Percentiles rank a stretch among this genome's conserved stretches.
phyloP scores from a whole-genome alignment of 2,797 vertebrate species.

The Synaphobranchus kaupii region DNA sequence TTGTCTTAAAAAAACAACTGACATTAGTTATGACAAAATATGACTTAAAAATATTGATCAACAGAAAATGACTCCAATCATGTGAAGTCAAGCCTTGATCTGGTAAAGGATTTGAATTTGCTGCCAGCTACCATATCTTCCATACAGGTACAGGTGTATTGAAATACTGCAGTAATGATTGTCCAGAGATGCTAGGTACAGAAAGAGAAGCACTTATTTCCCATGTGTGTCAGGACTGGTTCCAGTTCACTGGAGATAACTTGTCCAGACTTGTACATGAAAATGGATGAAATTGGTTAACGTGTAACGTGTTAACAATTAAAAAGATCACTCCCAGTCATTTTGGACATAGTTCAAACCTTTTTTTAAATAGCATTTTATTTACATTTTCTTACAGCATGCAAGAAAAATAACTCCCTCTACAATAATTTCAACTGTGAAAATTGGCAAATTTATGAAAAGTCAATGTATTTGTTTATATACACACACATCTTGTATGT shows the following conservation, averaged over 20 bases:
- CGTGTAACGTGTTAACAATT: background rate
- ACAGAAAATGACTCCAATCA: background rate
- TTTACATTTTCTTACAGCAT: conserved; percentile 46
- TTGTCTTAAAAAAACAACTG: background rate
- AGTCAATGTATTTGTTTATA: conserved; percentile 31
- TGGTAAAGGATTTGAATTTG: background rate
- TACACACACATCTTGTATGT: conserved; percentile 30
- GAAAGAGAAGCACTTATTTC: background rate
- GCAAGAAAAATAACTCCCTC: conserved; percentile 38
- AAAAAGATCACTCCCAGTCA: background rate
- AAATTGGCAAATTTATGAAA: conserved; percentile 33
- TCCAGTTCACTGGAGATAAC: background rate
- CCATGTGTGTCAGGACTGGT: background rate
- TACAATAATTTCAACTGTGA: conserved; percentile 28
- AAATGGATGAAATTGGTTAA: background rate
- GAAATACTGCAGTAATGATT: background rate
- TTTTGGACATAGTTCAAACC: background rate
- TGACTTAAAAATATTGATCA: no score
- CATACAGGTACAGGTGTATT: background rate
- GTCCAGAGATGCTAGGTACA: background rate
- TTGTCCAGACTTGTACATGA: background rate
- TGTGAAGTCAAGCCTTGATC: background rate
- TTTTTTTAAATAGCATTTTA: conserved; percentile 42
- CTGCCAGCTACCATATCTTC: background rate
- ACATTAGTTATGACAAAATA: background rate